phyloP scores from a whole-genome alignment of 2,888 invertebrate genomes.

The Chymomyza procnemis region DNA sequence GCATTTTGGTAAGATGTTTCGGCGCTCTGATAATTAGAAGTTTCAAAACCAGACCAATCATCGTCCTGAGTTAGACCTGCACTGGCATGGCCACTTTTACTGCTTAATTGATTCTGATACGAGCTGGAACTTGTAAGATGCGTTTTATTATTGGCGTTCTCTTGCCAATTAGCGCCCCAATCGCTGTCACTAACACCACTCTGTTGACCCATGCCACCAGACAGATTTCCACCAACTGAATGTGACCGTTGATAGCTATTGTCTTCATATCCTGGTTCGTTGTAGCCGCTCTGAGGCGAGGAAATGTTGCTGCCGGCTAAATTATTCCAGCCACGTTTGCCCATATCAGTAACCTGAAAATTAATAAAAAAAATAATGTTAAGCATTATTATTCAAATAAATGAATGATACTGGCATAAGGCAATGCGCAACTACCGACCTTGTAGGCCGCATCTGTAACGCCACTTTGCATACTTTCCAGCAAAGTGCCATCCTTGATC shows the following conservation, averaged over 20 bases:
- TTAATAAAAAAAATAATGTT: background rate
- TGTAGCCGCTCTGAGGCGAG: slow-evolving; percentile 76
- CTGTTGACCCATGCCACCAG: slow-evolving; percentile 64
- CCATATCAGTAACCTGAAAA: slow-evolving; percentile 83
- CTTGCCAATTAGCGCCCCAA: slow-evolving; percentile 76
- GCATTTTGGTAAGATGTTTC: slow-evolving; percentile 73
- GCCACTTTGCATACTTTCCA: slow-evolving; percentile 83
- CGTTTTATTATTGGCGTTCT: slow-evolving; percentile 58
- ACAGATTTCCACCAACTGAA: slow-evolving; percentile 74
- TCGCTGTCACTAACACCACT: slow-evolving; percentile 71
- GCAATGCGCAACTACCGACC: slow-evolving; percentile 79
- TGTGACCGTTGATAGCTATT: slow-evolving; percentile 77
- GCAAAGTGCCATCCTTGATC: slow-evolving; percentile 85
- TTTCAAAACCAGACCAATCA: slow-evolving; percentile 78
- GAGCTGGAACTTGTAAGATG: slow-evolving; percentile 69
- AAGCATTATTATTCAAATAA: slow-evolving; percentile 11
- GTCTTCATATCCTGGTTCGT: slow-evolving; percentile 71
- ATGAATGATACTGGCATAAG: background rate
- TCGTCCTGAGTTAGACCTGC: slow-evolving; percentile 63
- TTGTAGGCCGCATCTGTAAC: slow-evolving; percentile 83
- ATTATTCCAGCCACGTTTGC: slow-evolving; percentile 84
- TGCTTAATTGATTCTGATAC: slow-evolving; percentile 66
- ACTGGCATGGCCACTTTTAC: slow-evolving; percentile 40
- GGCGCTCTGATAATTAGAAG: slow-evolving; percentile 71
- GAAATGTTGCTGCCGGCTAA: slow-evolving; percentile 81